These are phyloP conservation scores for Gambusia yucatana DNA, from an alignment of 2,797 vertebrate species.

Conservation along the genomic window DNA sequence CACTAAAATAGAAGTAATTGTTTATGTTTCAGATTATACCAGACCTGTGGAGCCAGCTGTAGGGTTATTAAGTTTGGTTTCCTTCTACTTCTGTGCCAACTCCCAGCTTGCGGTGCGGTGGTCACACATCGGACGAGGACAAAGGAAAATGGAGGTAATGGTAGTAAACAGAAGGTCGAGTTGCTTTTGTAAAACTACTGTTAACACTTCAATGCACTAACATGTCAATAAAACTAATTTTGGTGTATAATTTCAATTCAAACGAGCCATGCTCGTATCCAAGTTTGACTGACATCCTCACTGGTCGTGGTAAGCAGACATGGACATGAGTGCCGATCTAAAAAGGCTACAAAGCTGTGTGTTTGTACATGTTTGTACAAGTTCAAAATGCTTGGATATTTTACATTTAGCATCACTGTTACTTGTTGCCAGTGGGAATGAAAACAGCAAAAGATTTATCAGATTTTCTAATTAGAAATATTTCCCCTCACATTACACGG, in stretches of 20 bases:
- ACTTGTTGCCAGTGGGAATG: background rate
- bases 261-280: constrained; percentile 52
- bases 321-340: background rate
- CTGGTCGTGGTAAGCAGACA: constrained; percentile 41
- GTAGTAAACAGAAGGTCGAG: constrained; percentile 74
- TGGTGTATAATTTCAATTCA: constrained; percentile 45
- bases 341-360: constrained; percentile 22
- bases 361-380: background rate
- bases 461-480: background rate
- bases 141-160: constrained; percentile 73
- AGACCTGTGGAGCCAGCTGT: constrained; percentile 75
- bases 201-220: background rate
- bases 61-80: constrained; percentile 66
- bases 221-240: constrained; percentile 67
- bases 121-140: constrained; percentile 70
- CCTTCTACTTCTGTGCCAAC: constrained; percentile 74
- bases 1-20: constrained; percentile 78
- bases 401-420: background rate
- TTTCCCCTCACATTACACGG: background rate
- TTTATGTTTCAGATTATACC: constrained; percentile 75
- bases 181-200: constrained; percentile 69
- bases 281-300: constrained; percentile 64
- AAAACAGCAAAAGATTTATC: background rate
- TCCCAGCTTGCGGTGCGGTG: constrained; percentile 66
- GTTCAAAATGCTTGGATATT: background rate